Evolutionary conservation across 2,888 invertebrate species (phyloP).

Genomic region (Amphipoea oculea): DNA sequence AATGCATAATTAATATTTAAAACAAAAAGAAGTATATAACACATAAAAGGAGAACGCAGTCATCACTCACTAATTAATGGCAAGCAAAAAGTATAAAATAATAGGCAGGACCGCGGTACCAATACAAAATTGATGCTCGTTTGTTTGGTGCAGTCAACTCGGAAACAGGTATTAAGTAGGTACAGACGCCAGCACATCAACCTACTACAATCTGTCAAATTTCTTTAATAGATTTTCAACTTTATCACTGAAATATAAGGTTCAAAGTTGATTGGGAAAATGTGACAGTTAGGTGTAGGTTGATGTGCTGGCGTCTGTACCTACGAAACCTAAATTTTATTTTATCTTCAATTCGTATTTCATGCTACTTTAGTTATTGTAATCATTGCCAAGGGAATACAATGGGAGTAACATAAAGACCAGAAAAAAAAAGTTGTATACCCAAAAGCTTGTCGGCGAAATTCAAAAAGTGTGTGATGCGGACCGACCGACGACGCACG

Average conservation of each 20-base stretch:
- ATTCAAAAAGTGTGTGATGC: conserved; percentile 82
- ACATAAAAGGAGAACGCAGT: neutral
- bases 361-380: conserved; percentile 73
- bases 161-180: neutral
- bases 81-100: conserved; percentile 4
- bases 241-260: too few species aligned
- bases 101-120: neutral
- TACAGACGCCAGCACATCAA: too few species aligned
- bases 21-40: neutral
- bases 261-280: too few species aligned
- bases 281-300: too few species aligned
- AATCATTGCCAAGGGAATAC: conserved; percentile 70
- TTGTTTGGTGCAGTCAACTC: neutral
- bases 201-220: too few species aligned
- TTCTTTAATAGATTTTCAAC: too few species aligned
- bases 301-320: too few species aligned
- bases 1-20: neutral
- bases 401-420: conserved; percentile 72
- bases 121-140: neutral
- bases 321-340: conserved; percentile 27
- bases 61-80: neutral
- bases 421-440: conserved; percentile 74
- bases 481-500: conserved; percentile 62
- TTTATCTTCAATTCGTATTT: conserved; percentile 63
- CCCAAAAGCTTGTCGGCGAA: conserved; percentile 83